Evolutionary conservation across 2,113 vertebrate genomes (phyloP).

Genomic region (Vicugna pacos): DNA sequence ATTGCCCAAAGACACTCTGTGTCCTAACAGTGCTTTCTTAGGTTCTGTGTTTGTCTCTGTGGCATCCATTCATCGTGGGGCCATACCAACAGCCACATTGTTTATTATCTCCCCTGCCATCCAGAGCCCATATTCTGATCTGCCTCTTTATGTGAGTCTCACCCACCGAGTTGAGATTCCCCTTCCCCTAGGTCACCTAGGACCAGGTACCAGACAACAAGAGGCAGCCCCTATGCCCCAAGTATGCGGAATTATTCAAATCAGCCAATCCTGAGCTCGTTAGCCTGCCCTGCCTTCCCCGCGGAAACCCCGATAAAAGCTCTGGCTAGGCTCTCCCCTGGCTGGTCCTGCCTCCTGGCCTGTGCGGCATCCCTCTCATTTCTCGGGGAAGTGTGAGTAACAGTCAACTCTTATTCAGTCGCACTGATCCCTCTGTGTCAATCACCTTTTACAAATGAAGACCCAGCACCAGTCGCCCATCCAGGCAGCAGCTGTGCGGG

Average conservation of each 20-base stretch:
- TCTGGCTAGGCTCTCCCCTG: background rate
- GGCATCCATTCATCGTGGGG: background rate
- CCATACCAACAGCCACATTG: background rate
- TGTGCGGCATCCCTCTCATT: background rate
- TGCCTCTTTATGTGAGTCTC: background rate
- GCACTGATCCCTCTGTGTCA: background rate
- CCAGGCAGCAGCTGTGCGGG: rapidly evolving
- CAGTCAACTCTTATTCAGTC: background rate
- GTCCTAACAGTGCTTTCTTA: background rate
- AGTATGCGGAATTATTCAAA: background rate
- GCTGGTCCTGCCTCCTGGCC: background rate
- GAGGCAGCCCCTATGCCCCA: background rate
- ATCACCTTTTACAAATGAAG: background rate
- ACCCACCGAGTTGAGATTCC: background rate
- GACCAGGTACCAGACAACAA: background rate
- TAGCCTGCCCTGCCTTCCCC: background rate
- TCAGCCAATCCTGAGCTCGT: too few relatives aligned
- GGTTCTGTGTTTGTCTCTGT: background rate
- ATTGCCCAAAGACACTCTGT: background rate
- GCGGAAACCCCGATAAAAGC: background rate
- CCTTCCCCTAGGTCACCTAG: background rate
- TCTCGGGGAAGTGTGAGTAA: background rate
- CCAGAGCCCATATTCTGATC: background rate
- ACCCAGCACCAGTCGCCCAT: too few relatives aligned
- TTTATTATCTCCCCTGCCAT: background rate